Evolutionary conservation across 2,888 invertebrate species (phyloP), one percentile per base, ranked within the genome.

Genomic region (Perizoma flavofasciatum): DNA sequence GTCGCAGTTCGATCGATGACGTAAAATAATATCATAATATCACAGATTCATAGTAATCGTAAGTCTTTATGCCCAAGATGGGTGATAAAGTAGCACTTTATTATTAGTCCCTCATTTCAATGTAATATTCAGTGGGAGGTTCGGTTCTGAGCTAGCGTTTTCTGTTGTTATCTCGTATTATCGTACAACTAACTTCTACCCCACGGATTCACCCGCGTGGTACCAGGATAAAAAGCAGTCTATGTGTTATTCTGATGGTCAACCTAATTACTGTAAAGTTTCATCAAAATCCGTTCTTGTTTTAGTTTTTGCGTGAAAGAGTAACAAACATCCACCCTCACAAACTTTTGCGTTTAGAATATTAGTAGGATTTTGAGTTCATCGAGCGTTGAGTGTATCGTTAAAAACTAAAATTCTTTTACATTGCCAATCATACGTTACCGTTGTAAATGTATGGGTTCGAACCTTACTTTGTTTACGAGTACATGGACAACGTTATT

Each of bases 1-100:
- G 10, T 34, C 53, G 49, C 49, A 40, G 43, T 10, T 34, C 47
- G 54, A 61, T 57, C 56, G 53, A 61, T 57, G 53, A 53, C 49
- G 50, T 53, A 50, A n/a, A n/a, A n/a, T n/a, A n/a, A n/a, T n/a
- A n/a, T n/a, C 46, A 40, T 61, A 34, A 60, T 53, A 45, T 44
- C 11, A 6, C 10, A 56, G 49, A 41, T 46, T 61, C 22, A 52
- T 32, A 56, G 48, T 55, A 52, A 48, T 44, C 41, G 37, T 46
- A 48, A 55, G 34, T 43, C 35, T 49, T 33, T 8, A n/a, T 43
- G 32, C 32, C 48, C 22, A 49, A 11, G 44, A 55, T 43, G 34
- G 6, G 50, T 43, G 32, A 59, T 59, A 53, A 49, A 54, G 5
- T 47, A 47, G 1, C 22, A 7, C 37, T 53, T 60, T 60, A 52